Evolutionary conservation across 2,113 vertebrate genomes (phyloP), one percentile per base, ranked within the genome.

Genomic region (Salvator merianae): DNA sequence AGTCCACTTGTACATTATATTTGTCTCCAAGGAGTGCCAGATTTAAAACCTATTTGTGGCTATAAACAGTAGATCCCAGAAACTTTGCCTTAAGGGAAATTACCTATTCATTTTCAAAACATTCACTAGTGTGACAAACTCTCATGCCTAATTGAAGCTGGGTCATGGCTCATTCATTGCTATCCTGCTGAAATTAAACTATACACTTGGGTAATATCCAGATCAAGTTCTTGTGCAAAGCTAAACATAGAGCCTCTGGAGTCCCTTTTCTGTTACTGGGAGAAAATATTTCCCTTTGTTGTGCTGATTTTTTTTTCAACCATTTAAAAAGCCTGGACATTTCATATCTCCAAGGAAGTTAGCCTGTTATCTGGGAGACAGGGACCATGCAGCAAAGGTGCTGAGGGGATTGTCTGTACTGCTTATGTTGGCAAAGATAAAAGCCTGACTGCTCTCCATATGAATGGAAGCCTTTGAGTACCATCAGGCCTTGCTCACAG

Each of bases 391-490:
- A 93, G 65, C 81, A 84, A 91, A 93, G 91, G 93, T 90, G 91
- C 92, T 94, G 91, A 96, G 93, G 91, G 91, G 94, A 96, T n/a
- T 97, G 95, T 95, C 95, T 96, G 93, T 89, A 72, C 94, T 96
- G 96, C 96, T 97, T 96, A 96, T 94, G 93, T 97, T 97, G 96
- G 97, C 96, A 96, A 94, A 91, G 85, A 77, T 90, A 90, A 92
- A 89, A 86, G 87, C 89, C 86, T 93, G 90, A 96, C 92, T 86
- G 88, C 93, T 94, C 89, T 89, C 94, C 93, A 94, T 90, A 96
- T 97, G 97, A 98, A 97, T 96, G 93, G 89, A 83, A 92, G 94
- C 86, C 95, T 97, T 97, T 97, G 96, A 96, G 92, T 87, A 84
- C 93, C 93, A 94, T 94, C 91, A 94, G 93, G 83, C 77, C 79